phyloP scores from a whole-genome alignment of 2,888 invertebrate species.

The Thymelicus sylvestris region DNA sequence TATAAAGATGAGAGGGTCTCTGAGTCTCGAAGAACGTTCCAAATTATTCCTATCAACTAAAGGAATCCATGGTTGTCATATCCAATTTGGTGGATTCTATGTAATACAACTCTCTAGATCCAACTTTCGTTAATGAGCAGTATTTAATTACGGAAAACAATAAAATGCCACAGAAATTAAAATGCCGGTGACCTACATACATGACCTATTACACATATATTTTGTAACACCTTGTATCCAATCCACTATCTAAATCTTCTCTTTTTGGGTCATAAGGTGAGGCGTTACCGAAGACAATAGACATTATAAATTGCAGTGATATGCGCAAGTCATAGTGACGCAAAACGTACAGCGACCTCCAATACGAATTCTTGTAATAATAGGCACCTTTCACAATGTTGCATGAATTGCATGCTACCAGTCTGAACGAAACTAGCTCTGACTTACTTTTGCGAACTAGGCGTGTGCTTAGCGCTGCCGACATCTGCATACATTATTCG shows the following conservation, averaged over 20 bases:
- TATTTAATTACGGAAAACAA: too few species aligned
- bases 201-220: neutral
- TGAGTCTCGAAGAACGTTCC: too few species aligned
- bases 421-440: constrained; percentile 27
- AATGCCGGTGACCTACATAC: neutral
- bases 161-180: neutral
- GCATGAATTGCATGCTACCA: constrained; percentile 22
- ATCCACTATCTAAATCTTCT: constrained; percentile 12
- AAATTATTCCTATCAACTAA: too few species aligned
- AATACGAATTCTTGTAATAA: constrained; percentile 36
- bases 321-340: constrained; percentile 33
- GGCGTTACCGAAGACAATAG: constrained; percentile 30
- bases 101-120: too few species aligned
- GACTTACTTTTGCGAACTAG: neutral
- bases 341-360: constrained; percentile 34
- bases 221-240: neutral
- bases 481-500: neutral
- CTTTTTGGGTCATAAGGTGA: constrained; percentile 11
- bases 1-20: too few species aligned
- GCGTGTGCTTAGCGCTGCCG: neutral
- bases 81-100: too few species aligned
- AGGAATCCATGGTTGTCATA: neutral
- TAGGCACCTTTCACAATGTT: constrained; percentile 34
- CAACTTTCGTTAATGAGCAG: too few species aligned
- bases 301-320: constrained; percentile 24